Percentiles rank a stretch among this genome's conserved stretches.
Evolutionary conservation across 1,140 invertebrate species (phyloP).

Genomic region (Lasioglossum albipes): DNA sequence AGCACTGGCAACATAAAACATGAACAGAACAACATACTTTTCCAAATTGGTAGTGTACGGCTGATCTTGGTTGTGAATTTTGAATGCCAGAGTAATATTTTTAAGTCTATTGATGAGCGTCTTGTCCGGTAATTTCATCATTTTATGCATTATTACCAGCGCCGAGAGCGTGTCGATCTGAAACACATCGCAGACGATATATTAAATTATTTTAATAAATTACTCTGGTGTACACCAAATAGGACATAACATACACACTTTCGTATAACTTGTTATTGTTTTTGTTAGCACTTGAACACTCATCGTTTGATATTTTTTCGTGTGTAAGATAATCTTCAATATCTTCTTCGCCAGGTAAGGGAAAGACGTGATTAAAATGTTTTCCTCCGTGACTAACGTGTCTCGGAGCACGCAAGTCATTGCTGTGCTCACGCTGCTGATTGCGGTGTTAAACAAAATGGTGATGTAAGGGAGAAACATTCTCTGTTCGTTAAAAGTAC

Average conservation of each 20-base stretch:
- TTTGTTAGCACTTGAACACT: conserved; percentile 50
- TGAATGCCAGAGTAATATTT: conserved; percentile 17
- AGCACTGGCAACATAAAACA: not conserved
- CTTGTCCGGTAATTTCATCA: conserved; percentile 31
- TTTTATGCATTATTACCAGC: conserved; percentile 52
- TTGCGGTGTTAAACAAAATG: conserved; percentile 57
- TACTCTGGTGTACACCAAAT: not conserved
- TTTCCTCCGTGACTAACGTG: not conserved
- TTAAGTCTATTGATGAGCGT: conserved; percentile 13
- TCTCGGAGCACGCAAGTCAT: conserved; percentile 5
- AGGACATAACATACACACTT: conserved; percentile 45
- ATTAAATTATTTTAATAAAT: not conserved
- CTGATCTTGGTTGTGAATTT: conserved; percentile 13
- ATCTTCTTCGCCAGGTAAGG: conserved; percentile 59
- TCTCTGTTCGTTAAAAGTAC: conserved; percentile 1
- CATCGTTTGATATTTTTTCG: conserved; percentile 43
- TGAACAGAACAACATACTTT: conserved; percentile 30
- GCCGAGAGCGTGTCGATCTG: conserved; percentile 61
- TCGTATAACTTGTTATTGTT: conserved; percentile 49
- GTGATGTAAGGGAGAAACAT: conserved; percentile 49
- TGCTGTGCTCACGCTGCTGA: conserved; percentile 56
- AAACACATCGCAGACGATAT: conserved; percentile 24
- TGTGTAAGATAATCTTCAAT: conserved; percentile 51
- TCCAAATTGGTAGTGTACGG: conserved; percentile 6
- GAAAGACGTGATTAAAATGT: conserved; percentile 32